phyloP scores from a whole-genome alignment of 2,797 vertebrate genomes.

The Meriones psammophilus region DNA sequence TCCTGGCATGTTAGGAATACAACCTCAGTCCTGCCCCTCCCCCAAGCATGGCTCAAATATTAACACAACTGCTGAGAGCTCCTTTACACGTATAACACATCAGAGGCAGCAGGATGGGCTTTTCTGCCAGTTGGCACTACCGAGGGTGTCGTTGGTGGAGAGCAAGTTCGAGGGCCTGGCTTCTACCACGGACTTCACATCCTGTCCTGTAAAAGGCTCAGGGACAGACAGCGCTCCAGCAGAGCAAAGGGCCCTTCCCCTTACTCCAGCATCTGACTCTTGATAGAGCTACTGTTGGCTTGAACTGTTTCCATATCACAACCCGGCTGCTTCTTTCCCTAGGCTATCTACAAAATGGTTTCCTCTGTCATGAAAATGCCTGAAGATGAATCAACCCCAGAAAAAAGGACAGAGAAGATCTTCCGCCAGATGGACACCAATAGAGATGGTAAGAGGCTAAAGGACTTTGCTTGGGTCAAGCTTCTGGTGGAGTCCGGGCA shows the following conservation, averaged over 20 bases:
- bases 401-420: slow-evolving; percentile 99
- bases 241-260: neutral
- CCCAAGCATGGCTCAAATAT: rapidly evolving
- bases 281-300: too few relatives aligned
- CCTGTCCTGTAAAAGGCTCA: neutral
- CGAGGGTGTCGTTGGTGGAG: neutral
- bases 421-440: slow-evolving; percentile 99
- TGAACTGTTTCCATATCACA: slow-evolving; percentile 9
- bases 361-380: slow-evolving; percentile 99
- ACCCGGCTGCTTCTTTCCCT: slow-evolving; percentile 22
- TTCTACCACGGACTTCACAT: rapidly evolving
- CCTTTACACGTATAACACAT: rapidly evolving
- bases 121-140: neutral
- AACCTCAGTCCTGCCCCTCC: rapidly evolving
- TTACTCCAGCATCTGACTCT: neutral
- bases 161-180: neutral
- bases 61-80: neutral
- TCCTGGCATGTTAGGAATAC: neutral
- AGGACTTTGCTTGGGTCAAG: neutral
- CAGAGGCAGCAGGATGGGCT: neutral
- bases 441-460: slow-evolving; percentile 93
- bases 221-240: neutral
- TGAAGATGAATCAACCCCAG: slow-evolving; percentile 98
- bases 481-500: neutral
- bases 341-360: slow-evolving; percentile 99